These are phyloP conservation scores for Leptocoma aspasia DNA, from an alignment of 2,113 vertebrate genomes.

Conservation along the genomic window DNA sequence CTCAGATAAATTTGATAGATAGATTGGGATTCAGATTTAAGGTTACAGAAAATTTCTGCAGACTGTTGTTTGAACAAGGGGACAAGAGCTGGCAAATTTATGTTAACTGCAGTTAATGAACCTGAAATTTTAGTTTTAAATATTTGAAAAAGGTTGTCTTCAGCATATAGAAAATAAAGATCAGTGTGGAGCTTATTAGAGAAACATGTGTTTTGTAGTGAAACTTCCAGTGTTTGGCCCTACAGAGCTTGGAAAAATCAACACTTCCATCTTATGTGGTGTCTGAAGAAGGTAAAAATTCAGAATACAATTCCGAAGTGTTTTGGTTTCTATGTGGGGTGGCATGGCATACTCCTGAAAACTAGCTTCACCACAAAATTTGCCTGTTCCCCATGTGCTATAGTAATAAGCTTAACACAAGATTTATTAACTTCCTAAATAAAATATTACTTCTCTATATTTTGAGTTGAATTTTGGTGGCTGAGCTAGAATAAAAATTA, in stretches of 20 bases:
- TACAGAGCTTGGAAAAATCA: not conserved
- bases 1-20: not conserved
- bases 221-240: not conserved
- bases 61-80: not conserved
- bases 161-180: not conserved
- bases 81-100: not conserved
- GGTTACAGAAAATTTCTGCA: not conserved
- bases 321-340: not conserved
- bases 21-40: not conserved
- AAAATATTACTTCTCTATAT: not conserved
- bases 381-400: not conserved
- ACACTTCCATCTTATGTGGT: not conserved
- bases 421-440: not conserved
- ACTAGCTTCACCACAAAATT: not conserved
- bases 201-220: not conserved
- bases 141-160: not conserved
- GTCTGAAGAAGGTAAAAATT: not conserved
- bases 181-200: not conserved
- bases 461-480: not conserved
- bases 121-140: not conserved
- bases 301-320: not conserved
- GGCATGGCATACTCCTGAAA: fast-evolving
- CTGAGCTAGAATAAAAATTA: not conserved
- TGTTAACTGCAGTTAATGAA: not conserved
- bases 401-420: not conserved